Evolutionary conservation across 2,113 vertebrate species (phyloP), one percentile per base, ranked within the genome.

Genomic region (Oryzias woworae): DNA sequence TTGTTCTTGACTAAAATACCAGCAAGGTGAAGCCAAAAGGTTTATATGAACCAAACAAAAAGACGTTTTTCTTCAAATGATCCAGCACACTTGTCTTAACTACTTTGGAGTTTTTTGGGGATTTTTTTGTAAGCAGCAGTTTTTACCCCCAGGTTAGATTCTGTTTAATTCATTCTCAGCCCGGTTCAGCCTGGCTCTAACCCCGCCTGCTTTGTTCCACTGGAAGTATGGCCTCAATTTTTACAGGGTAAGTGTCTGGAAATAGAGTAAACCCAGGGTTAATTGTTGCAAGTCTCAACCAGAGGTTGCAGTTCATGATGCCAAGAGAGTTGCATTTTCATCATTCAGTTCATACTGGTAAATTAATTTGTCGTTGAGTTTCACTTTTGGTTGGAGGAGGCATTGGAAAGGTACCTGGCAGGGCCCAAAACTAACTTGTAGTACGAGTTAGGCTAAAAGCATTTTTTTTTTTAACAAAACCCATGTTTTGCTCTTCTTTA

Each of bases 201-300:
- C 53, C 56, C 8, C 20, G 52, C 28, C 18, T 31, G 49, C 43
- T 71, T 63, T 55, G 10, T 56, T 73, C 45, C 45, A 61, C 12
- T 57, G 48, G 23, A 69, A 23, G 2, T 1, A n/a, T 73, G 73
- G 55, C 52, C 71, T 41, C 73, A 70, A 68, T 79, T 47, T 82
- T 60, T 62, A 52, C 15, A 63, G 45, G 61, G 62, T 70, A 77
- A 83, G 64, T 43, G 28, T 50, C 26, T 46, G 28, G 58, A 63
- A 77, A 69, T 57, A 2, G 41, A 59, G 47, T 58, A 83, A 64
- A 63, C 51, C 23, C 16, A 2, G 61, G 74, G 70, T 80, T 74
- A 77, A 83, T 72, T 80, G 60, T 57, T 62, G 51, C 46, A 45
- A 15, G 15, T 41, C 45, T 44, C 63, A 20, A 61, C 49, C n/a